Evolutionary conservation across 2,797 vertebrate genomes (phyloP).

Genomic region (Eremophila alpestris): DNA sequence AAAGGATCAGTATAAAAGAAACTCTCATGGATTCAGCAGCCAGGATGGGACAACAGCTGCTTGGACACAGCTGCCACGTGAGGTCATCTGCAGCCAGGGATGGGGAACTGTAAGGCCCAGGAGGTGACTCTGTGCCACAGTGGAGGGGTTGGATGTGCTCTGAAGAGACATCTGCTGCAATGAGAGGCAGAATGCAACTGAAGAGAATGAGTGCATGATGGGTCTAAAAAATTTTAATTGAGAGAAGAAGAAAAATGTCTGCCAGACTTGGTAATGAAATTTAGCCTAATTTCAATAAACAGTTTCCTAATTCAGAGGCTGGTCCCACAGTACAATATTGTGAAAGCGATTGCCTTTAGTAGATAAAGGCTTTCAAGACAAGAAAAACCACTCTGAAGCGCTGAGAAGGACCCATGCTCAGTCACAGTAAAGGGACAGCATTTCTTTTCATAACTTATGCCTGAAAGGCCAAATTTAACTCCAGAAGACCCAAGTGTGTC

Average conservation of each 20-base stretch:
- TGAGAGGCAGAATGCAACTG: background rate
- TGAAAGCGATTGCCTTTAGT: background rate
- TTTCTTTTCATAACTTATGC: background rate
- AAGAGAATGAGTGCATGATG: background rate
- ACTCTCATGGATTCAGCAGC: background rate
- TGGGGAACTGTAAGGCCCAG: background rate
- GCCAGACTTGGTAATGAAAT: background rate
- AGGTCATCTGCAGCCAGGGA: rapidly evolving
- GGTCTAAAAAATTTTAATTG: background rate
- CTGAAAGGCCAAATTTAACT: background rate
- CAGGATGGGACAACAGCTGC: background rate
- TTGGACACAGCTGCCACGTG: background rate
- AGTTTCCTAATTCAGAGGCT: background rate
- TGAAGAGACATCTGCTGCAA: background rate
- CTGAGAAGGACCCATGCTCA: background rate
- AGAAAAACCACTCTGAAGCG: background rate
- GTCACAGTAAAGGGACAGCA: background rate
- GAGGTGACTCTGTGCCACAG: background rate
- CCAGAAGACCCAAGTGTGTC: background rate
- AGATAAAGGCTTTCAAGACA: background rate
- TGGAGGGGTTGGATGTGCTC: background rate
- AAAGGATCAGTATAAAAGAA: background rate
- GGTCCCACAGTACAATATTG: background rate
- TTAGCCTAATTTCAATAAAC: background rate
- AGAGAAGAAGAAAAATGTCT: background rate